Evolutionary conservation across 1,140 invertebrate genomes (phyloP).

Genomic region (Orius insidiosus): DNA sequence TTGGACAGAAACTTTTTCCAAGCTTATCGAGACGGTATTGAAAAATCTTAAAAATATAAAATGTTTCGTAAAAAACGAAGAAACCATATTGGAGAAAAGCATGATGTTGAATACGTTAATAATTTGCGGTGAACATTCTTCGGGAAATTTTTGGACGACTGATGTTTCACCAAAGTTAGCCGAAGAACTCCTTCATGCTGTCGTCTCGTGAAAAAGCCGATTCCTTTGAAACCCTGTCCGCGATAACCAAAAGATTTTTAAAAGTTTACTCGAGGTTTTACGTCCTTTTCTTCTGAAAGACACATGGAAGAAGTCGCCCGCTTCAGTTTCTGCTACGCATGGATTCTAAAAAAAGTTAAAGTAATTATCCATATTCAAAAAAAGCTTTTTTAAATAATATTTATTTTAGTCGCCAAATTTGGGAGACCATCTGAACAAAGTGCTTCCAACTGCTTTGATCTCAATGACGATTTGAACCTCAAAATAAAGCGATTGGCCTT

Average conservation of each 20-base stretch:
- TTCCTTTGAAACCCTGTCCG: not conserved
- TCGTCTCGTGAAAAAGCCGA: not conserved
- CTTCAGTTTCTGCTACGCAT: constrained; percentile 28
- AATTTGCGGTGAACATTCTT: constrained; percentile 9
- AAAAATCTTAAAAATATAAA: too few relatives aligned
- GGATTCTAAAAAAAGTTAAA: constrained; percentile 26
- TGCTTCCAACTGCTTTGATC: constrained; percentile 14
- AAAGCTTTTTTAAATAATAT: constrained; percentile 1
- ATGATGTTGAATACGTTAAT: not conserved
- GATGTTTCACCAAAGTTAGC: not conserved
- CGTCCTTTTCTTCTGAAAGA: constrained; percentile 27
- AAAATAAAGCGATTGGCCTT: constrained; percentile 12
- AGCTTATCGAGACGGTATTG: too few relatives aligned
- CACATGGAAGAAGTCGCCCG: constrained; percentile 30
- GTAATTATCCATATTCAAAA: constrained; percentile 17
- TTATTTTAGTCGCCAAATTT: constrained; percentile 11
- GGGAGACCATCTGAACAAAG: constrained; percentile 5
- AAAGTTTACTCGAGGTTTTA: constrained; percentile 22
- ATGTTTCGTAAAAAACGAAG: too few relatives aligned
- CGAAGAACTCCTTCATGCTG: not conserved
- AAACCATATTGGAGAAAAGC: too few relatives aligned
- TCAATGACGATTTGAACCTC: constrained; percentile 13
- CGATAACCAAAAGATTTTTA: not conserved
- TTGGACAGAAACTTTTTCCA: too few relatives aligned
- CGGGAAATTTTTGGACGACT: constrained; percentile 3